Percentiles rank a stretch among this genome's conserved stretches.
Evolutionary conservation across 2,888 invertebrate species (phyloP).

Genomic region (Agriopis marginaria): DNA sequence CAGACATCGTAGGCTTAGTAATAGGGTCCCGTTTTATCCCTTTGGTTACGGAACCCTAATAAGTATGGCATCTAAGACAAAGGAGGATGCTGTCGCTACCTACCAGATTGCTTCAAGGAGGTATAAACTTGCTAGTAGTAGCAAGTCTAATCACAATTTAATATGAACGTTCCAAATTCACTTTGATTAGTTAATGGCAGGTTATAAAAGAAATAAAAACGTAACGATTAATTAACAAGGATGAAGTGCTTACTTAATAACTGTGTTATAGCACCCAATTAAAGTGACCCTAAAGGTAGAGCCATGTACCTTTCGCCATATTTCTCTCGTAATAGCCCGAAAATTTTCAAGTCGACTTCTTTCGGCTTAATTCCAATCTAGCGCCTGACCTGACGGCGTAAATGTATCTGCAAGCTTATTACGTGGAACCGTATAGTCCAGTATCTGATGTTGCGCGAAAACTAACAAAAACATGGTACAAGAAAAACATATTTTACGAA

Average conservation of each 20-base stretch:
- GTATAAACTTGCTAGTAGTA: too few relatives aligned
- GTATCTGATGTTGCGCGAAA: constrained; percentile 13
- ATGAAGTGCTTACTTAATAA: constrained; percentile 19
- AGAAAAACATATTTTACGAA: too few relatives aligned
- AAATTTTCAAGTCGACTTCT: constrained; percentile 47
- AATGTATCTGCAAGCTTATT: constrained; percentile 42
- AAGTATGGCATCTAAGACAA: too few relatives aligned
- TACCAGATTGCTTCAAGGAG: too few relatives aligned
- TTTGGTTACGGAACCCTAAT: too few relatives aligned
- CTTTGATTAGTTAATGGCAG: neutral
- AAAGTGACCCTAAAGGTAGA: constrained; percentile 27
- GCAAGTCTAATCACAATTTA: neutral
- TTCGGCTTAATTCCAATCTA: constrained; percentile 45
- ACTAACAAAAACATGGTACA: neutral
- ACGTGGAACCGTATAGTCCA: constrained; percentile 8
- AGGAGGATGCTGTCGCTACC: too few relatives aligned
- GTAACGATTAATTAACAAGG: constrained; percentile 18
- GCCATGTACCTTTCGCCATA: constrained; percentile 28
- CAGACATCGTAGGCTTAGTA: too few relatives aligned
- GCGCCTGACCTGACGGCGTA: constrained; percentile 39
- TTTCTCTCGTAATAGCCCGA: constrained; percentile 32
- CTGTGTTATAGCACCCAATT: constrained; percentile 27
- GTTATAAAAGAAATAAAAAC: constrained; percentile 11
- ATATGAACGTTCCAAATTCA: neutral
- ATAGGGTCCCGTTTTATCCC: too few relatives aligned